Base-by-base conservation (phyloP, 2,797 vertebrate species). In the Enteromius thamalakanensis region DNA sequence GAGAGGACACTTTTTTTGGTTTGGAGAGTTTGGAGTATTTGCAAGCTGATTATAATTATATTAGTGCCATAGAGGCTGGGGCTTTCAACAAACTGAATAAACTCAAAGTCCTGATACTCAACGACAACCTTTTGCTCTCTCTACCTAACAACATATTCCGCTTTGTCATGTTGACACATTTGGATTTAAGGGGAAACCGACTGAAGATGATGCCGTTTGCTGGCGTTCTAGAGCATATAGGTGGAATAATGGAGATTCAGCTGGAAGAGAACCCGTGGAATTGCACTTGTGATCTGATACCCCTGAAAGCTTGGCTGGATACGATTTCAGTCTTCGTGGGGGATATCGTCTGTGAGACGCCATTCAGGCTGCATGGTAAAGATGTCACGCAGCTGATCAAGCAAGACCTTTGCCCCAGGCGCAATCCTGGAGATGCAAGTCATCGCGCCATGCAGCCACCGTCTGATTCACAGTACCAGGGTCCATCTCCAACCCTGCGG, bases 191-290 rank as follows among this genome's bases (percentile, higher is more conserved):
- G 34, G 98, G 98, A 1, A 99, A 99, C 88, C 90, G 98, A 29
- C 94, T 99, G 64, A 98, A 98, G 89, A 97, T 94, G 91, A 91
- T 99, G 92, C 98, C 98, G 8, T 99, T 99, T 40, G 96, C 97
- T 0, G 98, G 98, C 0, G 97, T 99, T 76, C 90, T 99, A 76
- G 98, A 99, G 90, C 98, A 99, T 89, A 98, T 99, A 0, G 98
- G 97, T 0, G 97, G 98, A 47, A 99, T 99, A 89, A 98, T 99
- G 97, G 98, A 99, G 91, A 99, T 99, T 86, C 97, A 99, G 93
- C 93, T 99, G 86, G 98, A 99, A 88, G 98, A 99, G 88, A 99
- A 99, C 85, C 98, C 98, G 0, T 99, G 98, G 98, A 99, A 99
- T 83, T 99, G 98, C 92, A 99, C 97, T 21, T 99, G 98, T 0